Conservation (phyloP, 2,113 vertebrate genomes). For the Myrmecophaga tridactyla region DNA sequence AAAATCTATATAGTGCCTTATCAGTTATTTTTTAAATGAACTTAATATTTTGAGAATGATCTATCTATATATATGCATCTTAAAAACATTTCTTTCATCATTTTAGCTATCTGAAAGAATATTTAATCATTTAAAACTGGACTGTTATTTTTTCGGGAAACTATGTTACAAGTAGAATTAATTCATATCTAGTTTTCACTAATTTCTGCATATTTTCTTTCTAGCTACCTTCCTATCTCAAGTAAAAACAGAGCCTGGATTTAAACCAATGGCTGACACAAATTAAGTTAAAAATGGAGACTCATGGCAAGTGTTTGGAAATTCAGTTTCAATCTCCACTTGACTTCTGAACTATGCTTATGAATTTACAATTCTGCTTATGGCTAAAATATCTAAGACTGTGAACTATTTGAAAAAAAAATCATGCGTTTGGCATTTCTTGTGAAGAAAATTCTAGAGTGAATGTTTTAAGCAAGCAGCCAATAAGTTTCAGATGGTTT, state of each 20-base stretch:
- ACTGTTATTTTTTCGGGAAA: conserved; percentile 21
- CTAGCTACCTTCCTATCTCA: neutral
- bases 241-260: conserved; percentile 45
- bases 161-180: neutral
- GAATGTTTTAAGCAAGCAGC: conserved; percentile 69
- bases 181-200: conserved; percentile 18
- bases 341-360: conserved; percentile 36
- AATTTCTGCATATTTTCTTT: neutral
- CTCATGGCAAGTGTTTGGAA: conserved; percentile 36
- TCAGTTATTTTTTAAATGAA: conserved; percentile 17
- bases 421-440: conserved; percentile 78
- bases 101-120: neutral
- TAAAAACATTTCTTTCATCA: neutral
- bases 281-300: conserved; percentile 52
- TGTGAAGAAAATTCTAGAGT: conserved; percentile 63
- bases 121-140: neutral
- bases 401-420: conserved; percentile 49
- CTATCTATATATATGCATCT: neutral
- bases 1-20: neutral
- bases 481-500: conserved; percentile 78
- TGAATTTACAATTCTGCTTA: conserved; percentile 45
- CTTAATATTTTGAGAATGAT: neutral
- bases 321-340: conserved; percentile 53
- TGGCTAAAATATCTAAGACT: conserved; percentile 64
- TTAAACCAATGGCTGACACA: neutral